Evolutionary conservation across 2,888 invertebrate genomes (phyloP).

Genomic region (Colletes collaris): DNA sequence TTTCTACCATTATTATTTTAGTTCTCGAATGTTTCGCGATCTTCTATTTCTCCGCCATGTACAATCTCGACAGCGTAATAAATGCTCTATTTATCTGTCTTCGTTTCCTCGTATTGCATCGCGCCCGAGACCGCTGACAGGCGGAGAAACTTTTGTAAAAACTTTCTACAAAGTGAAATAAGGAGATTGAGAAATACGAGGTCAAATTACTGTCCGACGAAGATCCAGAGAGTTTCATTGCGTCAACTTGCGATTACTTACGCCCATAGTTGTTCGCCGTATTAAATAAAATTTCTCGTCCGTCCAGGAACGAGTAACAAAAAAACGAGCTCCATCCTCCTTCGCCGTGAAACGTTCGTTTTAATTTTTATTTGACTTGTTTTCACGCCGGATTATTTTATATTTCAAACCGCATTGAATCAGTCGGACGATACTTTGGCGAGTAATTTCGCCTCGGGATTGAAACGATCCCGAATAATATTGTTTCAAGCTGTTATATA

Average conservation of each 20-base stretch:
- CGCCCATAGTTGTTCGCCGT: background rate
- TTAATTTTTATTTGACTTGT: no score
- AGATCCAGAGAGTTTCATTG: conserved; percentile 23
- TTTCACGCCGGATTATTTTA: no score
- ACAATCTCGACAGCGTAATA: conserved; percentile 27
- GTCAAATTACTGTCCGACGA: conserved; percentile 41
- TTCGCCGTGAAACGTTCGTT: no score
- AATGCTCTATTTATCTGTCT: conserved; percentile 41
- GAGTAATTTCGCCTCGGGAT: no score
- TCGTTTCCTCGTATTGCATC: conserved; percentile 12
- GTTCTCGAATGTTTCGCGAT: background rate
- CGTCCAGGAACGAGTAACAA: conserved; percentile 4
- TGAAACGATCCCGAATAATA: no score
- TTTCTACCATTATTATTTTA: background rate
- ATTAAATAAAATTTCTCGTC: conserved; percentile 14
- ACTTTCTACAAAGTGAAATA: conserved; percentile 46
- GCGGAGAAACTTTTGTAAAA: conserved; percentile 47
- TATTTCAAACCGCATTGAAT: no score
- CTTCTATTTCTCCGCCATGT: background rate
- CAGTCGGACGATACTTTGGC: no score
- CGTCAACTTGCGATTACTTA: conserved; percentile 43
- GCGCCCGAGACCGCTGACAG: conserved; percentile 1
- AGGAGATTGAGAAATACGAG: conserved; percentile 56
- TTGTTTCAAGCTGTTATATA: no score
- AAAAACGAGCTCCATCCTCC: no score